These are phyloP conservation scores for Centropus bengalensis DNA, from an alignment of 2,113 vertebrate species.

Conservation along the genomic window DNA sequence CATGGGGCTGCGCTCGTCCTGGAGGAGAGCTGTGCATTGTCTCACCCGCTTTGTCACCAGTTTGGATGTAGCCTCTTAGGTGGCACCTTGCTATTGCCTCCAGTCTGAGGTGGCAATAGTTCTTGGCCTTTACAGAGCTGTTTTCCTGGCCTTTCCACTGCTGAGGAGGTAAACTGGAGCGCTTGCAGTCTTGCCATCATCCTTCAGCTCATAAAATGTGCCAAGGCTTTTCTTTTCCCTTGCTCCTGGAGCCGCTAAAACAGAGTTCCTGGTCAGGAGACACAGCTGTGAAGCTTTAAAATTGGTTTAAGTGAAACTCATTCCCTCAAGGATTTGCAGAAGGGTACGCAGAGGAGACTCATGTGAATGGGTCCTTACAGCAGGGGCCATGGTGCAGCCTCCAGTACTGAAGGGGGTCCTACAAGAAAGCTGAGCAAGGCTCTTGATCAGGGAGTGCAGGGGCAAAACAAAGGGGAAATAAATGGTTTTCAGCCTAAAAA, in stretches of 20 bases:
- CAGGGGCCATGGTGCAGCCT: too few species aligned
- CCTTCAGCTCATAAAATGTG: background rate
- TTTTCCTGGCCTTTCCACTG: background rate
- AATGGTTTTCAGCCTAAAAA: too few species aligned
- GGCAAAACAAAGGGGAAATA: too few species aligned
- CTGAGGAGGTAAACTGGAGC: accelerated
- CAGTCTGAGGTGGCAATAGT: background rate
- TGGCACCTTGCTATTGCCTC: background rate
- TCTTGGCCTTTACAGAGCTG: accelerated
- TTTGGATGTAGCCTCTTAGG: background rate
- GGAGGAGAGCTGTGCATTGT: background rate
- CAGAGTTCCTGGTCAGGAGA: background rate
- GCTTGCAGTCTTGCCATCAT: background rate
- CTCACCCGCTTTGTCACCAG: background rate
- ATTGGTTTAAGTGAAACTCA: background rate
- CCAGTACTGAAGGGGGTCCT: too few species aligned
- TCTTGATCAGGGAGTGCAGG: too few species aligned
- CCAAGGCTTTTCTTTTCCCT: background rate
- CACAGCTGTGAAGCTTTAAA: background rate
- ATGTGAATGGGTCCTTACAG: background rate
- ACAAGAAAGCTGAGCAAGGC: too few species aligned
- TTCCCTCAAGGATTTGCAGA: background rate
- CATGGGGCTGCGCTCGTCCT: accelerated
- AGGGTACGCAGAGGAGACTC: background rate
- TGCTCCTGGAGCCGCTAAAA: background rate